These are phyloP conservation scores for Leptopterna dolabrata DNA, from an alignment of 2,888 invertebrate species.

Conservation along the genomic window DNA sequence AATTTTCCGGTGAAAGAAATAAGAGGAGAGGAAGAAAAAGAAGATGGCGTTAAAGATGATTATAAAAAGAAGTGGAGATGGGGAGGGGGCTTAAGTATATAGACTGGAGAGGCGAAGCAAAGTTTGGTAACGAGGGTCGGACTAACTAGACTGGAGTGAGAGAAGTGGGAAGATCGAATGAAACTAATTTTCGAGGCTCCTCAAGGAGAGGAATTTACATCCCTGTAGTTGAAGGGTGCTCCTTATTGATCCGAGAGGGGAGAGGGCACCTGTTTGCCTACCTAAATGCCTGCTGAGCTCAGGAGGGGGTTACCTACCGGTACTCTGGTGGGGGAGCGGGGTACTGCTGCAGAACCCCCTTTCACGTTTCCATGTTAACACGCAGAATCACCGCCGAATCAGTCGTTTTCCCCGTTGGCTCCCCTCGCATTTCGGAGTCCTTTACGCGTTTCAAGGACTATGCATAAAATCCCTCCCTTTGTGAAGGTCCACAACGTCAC, in stretches of 20 bases:
- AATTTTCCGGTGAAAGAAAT: background rate
- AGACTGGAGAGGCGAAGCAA: background rate
- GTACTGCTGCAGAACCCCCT: background rate
- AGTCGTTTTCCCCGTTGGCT: background rate
- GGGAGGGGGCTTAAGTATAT: background rate
- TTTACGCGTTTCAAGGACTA: background rate
- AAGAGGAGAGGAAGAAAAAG: background rate
- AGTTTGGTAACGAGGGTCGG: constrained; percentile 49
- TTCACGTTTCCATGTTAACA: constrained; percentile 29
- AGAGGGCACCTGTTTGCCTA: constrained; percentile 49
- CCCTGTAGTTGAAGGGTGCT: constrained; percentile 46
- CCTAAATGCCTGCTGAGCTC: constrained; percentile 42
- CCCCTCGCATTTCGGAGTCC: background rate
- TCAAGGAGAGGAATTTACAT: constrained; percentile 42
- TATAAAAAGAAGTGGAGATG: background rate
- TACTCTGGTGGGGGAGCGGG: background rate
- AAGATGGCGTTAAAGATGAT: constrained; percentile 11
- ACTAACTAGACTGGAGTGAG: constrained; percentile 36
- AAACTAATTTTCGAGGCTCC: constrained; percentile 50
- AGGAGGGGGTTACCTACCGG: background rate
- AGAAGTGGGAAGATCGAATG: constrained; percentile 51
- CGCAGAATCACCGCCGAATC: constrained; percentile 39
- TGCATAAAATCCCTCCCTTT: background rate
- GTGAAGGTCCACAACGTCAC: no score
- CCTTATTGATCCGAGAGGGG: constrained; percentile 46